Conservation (phyloP, 2,113 vertebrate species). For the Phalacrocorax carbo region DNA sequence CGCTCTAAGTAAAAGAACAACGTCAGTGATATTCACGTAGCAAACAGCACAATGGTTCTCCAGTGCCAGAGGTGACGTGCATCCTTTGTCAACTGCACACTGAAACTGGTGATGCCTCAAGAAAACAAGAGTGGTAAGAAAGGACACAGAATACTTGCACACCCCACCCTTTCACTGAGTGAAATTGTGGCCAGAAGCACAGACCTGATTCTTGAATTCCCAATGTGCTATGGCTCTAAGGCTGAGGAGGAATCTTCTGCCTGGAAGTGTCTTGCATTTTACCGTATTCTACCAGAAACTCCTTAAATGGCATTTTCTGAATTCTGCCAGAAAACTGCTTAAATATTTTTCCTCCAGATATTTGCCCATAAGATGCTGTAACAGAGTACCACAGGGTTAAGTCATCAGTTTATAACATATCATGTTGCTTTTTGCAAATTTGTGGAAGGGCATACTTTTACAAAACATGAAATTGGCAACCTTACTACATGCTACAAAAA, state of each 20-base stretch:
- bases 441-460: background rate
- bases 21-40: background rate
- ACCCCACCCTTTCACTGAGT: background rate
- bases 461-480: background rate
- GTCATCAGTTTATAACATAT: background rate
- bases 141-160: accelerated
- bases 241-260: background rate
- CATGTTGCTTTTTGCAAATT: background rate
- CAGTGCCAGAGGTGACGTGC: accelerated
- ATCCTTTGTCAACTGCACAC: background rate
- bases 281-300: background rate
- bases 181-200: background rate
- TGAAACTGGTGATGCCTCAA: background rate
- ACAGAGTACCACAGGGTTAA: background rate
- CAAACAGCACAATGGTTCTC: accelerated
- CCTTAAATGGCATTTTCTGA: background rate
- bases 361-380: background rate
- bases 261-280: background rate
- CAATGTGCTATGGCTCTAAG: background rate
- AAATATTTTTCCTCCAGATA: background rate
- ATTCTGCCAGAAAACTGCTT: background rate
- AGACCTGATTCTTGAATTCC: accelerated
- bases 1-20: background rate
- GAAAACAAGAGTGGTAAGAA: background rate
- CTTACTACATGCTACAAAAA: background rate